Evolutionary conservation across 2,888 invertebrate species (phyloP).

Genomic region (Nomada hirtipes): DNA sequence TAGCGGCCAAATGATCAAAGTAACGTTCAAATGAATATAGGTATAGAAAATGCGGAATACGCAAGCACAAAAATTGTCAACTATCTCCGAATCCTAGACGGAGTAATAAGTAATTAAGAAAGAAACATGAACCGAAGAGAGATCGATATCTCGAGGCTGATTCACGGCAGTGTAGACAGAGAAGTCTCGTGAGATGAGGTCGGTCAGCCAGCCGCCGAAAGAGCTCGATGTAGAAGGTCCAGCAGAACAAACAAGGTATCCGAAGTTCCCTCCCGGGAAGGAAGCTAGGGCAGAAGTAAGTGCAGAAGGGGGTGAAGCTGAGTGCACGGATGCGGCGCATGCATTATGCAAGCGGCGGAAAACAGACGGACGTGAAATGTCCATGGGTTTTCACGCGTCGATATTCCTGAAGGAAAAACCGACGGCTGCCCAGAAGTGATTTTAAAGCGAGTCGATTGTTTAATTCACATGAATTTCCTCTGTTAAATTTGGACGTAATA

Average conservation of each 20-base stretch:
- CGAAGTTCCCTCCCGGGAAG: slow-evolving; percentile 58
- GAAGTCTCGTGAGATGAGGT: slow-evolving; percentile 55
- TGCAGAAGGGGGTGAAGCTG: slow-evolving; percentile 62
- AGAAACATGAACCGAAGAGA: slow-evolving; percentile 24
- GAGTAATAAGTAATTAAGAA: slow-evolving; percentile 36
- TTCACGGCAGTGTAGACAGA: slow-evolving; percentile 17
- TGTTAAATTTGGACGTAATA: not conserved
- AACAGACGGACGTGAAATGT: slow-evolving; percentile 68
- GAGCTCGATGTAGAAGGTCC: slow-evolving; percentile 34
- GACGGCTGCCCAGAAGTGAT: slow-evolving; percentile 55
- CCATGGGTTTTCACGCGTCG: slow-evolving; percentile 41
- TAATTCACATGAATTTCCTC: not conserved
- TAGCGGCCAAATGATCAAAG: no score
- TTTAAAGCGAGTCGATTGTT: slow-evolving; percentile 35
- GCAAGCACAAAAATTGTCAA: not conserved
- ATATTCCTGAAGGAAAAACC: slow-evolving; percentile 38
- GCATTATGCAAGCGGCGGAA: slow-evolving; percentile 72
- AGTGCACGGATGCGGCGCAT: slow-evolving; percentile 57
- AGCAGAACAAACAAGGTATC: slow-evolving; percentile 66
- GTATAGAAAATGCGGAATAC: no score
- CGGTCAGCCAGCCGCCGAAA: slow-evolving; percentile 59
- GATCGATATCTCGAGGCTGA: slow-evolving; percentile 29
- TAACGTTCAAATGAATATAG: no score
- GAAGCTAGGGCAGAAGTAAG: slow-evolving; percentile 55
- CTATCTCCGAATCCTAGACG: not conserved